Evolutionary conservation across 2,113 vertebrate genomes (phyloP).

Genomic region (Forbesichthys papilliferus): DNA sequence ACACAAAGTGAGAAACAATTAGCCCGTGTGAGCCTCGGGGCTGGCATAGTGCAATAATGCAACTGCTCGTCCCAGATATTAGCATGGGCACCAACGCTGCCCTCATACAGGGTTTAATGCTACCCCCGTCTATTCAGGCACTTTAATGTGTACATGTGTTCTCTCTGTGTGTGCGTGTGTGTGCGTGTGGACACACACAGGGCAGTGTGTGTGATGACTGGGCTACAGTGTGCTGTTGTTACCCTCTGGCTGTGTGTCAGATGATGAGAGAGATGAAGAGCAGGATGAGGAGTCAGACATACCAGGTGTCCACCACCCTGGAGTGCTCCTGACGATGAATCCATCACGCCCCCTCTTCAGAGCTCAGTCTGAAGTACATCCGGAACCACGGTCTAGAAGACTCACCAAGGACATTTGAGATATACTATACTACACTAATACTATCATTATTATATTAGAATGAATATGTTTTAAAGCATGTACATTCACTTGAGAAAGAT

Average conservation of each 20-base stretch:
- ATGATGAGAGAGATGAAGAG: slow-evolving; percentile 79
- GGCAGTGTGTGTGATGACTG: slow-evolving; percentile 79
- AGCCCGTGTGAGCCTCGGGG: neutral
- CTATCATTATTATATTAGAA: no score
- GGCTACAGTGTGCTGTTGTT: slow-evolving; percentile 77
- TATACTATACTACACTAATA: no score
- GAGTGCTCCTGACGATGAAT: slow-evolving; percentile 51
- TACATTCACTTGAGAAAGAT: no score
- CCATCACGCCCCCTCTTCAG: slow-evolving; percentile 8
- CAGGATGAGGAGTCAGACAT: slow-evolving; percentile 70
- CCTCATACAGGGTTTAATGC: neutral
- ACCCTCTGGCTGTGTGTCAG: slow-evolving; percentile 80
- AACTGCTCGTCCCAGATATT: neutral
- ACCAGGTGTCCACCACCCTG: slow-evolving; percentile 73
- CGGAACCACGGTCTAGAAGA: no score
- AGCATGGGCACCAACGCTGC: neutral
- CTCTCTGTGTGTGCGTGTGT: slow-evolving; percentile 8
- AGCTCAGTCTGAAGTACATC: neutral
- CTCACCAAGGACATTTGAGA: no score
- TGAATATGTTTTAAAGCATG: no score
- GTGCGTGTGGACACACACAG: slow-evolving; percentile 46
- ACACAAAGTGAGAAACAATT: neutral
- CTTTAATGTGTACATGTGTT: neutral
- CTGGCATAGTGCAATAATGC: no score
- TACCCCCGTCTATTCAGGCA: neutral